A percentile compares a stretch with the other conserved stretches of the same genome.
Evolutionary conservation across 92 coral and sea anemone species (phyloP).

Genomic region (Galaxea fascicularis): DNA sequence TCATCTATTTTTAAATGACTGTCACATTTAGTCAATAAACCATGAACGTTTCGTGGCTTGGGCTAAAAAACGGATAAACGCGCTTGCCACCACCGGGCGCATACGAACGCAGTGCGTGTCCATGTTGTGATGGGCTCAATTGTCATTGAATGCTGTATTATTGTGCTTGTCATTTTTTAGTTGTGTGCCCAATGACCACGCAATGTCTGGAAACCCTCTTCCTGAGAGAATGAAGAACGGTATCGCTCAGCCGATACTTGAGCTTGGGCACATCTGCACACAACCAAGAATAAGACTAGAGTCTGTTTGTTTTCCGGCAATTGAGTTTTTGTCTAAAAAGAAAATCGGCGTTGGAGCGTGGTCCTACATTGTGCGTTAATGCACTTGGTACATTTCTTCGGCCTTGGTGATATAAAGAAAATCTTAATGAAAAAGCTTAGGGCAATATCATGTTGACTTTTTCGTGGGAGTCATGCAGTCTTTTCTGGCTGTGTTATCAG

Average conservation of each 20-base stretch:
- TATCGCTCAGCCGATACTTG: slow-evolving; percentile 42
- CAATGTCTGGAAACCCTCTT: slow-evolving; percentile 60
- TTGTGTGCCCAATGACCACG: slow-evolving; percentile 62
- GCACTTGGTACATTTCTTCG: slow-evolving; percentile 35
- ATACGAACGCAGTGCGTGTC: slow-evolving; percentile 30
- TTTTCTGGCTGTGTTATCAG: slow-evolving; percentile 41
- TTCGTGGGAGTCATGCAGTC: slow-evolving; percentile 43
- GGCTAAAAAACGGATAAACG: slow-evolving; percentile 26
- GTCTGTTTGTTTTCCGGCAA: slow-evolving; percentile 34
- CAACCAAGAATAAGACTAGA: slow-evolving; percentile 20
- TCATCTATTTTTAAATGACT: slow-evolving; percentile 81
- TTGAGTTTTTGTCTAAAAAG: slow-evolving; percentile 2
- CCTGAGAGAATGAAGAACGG: slow-evolving; percentile 37
- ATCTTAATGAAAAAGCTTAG: slow-evolving; percentile 47
- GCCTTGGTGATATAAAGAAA: slow-evolving; percentile 53
- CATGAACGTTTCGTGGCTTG: slow-evolving; percentile 55
- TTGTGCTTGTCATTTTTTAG: slow-evolving; percentile 39
- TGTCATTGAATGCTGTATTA: slow-evolving; percentile 49
- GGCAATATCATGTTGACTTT: slow-evolving; percentile 51
- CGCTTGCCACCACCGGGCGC: slow-evolving; percentile 17
- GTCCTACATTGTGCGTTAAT: slow-evolving; percentile 16
- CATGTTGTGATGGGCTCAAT: slow-evolving; percentile 17
- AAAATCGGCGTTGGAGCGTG: neutral
- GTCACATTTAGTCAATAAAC: slow-evolving; percentile 75
- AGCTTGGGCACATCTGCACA: slow-evolving; percentile 13